These are phyloP conservation scores for Pycnomerus fuliginosus DNA, from an alignment of 2,888 invertebrate species.

Conservation along the genomic window DNA sequence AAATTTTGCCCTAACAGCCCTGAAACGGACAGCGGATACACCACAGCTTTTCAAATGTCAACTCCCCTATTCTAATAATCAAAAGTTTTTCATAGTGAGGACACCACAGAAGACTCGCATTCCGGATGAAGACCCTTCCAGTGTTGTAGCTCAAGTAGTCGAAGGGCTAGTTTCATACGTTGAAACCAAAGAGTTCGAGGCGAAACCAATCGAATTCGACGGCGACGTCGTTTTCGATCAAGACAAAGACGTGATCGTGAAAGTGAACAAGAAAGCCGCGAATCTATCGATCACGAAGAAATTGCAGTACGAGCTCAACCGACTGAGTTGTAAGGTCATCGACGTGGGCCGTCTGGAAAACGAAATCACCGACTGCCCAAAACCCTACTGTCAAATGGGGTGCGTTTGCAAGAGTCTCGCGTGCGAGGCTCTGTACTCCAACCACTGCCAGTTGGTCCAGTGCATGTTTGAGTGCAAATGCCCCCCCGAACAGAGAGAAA, in stretches of 20 bases:
- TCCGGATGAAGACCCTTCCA: conserved; percentile 6
- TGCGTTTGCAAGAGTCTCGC: conserved; percentile 66
- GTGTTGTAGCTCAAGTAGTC: conserved; percentile 46
- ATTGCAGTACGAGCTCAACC: conserved; percentile 56
- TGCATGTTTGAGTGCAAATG: conserved; percentile 64
- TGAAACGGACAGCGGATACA: conserved; percentile 42
- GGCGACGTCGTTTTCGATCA: conserved; percentile 34
- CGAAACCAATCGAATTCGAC: conserved; percentile 55
- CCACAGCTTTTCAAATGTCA: conserved; percentile 56
- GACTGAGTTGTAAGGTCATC: conserved; percentile 68
- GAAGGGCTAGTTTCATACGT: conserved; percentile 61
- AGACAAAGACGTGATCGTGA: conserved; percentile 15
- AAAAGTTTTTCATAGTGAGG: conserved; percentile 58
- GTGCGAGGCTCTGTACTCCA: conserved; percentile 46
- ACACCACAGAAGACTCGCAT: not conserved
- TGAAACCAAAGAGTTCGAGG: conserved; percentile 61
- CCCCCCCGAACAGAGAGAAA: conserved; percentile 17
- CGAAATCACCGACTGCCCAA: conserved; percentile 51
- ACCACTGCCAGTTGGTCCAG: conserved; percentile 63
- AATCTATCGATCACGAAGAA: too few relatives aligned
- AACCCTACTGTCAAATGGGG: conserved; percentile 62
- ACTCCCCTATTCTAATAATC: conserved; percentile 60
- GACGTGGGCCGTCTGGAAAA: conserved; percentile 49
- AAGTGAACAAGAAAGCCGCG: conserved; percentile 13
- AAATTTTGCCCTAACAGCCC: conserved; percentile 58